These are phyloP conservation scores for Epistrophe grossulariae DNA, from an alignment of 2,888 invertebrate species.

Conservation along the genomic window DNA sequence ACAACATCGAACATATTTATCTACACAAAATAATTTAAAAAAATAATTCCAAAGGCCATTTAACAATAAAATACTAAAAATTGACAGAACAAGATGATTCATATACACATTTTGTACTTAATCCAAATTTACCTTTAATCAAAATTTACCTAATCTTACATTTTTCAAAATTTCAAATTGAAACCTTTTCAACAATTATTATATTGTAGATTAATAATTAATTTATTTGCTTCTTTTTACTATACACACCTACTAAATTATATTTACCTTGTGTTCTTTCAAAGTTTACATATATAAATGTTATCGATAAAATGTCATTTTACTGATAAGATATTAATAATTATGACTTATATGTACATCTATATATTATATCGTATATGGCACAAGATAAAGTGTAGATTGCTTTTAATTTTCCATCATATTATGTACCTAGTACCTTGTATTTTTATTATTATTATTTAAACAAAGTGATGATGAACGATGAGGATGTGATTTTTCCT, in stretches of 20 bases:
- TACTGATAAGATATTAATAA: constrained; percentile 53
- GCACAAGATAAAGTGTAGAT: constrained; percentile 32
- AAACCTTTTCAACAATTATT: not conserved
- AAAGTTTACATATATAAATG: not conserved
- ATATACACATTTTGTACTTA: too few relatives aligned
- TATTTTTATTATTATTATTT: not conserved
- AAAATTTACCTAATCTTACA: too few relatives aligned
- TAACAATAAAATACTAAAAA: too few relatives aligned
- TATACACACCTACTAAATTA: not conserved
- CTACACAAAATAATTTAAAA: too few relatives aligned
- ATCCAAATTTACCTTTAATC: too few relatives aligned
- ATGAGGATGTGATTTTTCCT: constrained; percentile 27
- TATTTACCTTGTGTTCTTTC: not conserved
- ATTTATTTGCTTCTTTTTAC: not conserved
- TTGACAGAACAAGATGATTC: too few relatives aligned
- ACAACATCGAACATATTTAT: too few relatives aligned
- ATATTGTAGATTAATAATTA: not conserved
- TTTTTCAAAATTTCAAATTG: not conserved
- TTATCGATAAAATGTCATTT: constrained; percentile 10
- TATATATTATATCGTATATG: not conserved
- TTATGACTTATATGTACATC: not conserved
- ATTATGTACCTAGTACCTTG: not conserved
- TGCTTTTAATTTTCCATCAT: constrained; percentile 16
- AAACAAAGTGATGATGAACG: not conserved
- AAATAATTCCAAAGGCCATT: too few relatives aligned